Percentiles rank a stretch among this genome's conserved stretches.
These are phyloP conservation scores for Acromyrmex charruanus DNA, from an alignment of 1,140 invertebrate genomes.

Conservation along the genomic window DNA sequence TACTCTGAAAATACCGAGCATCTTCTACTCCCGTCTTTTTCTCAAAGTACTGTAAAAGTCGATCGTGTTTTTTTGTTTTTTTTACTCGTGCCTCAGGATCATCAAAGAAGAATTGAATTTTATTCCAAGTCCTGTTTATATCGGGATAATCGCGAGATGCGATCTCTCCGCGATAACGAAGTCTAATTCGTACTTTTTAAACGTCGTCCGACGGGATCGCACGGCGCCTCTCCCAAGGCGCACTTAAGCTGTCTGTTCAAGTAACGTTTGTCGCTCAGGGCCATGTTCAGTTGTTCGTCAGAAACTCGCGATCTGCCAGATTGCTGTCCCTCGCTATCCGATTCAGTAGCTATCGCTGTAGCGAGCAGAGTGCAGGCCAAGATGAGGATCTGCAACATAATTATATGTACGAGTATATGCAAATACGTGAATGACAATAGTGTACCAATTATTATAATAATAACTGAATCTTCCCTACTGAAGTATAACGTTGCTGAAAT, in stretches of 20 bases:
- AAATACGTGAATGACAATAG: slow-evolving; percentile 26
- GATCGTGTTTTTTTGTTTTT: not conserved
- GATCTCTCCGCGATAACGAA: not conserved
- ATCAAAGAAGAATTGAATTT: slow-evolving; percentile 8
- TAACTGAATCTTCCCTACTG: not conserved
- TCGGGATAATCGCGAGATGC: not conserved
- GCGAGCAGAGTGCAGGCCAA: slow-evolving; percentile 50
- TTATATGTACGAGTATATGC: not conserved
- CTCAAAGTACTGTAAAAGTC: not conserved
- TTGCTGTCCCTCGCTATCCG: slow-evolving; percentile 31
- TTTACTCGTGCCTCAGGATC: not conserved
- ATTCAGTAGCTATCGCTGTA: slow-evolving; percentile 52
- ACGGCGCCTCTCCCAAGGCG: slow-evolving; percentile 90
- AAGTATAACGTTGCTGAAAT: no score
- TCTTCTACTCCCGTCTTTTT: not conserved
- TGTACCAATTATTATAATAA: slow-evolving; percentile 3
- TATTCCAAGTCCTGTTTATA: slow-evolving; percentile 18
- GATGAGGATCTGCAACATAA: slow-evolving; percentile 69
- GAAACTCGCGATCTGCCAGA: slow-evolving; percentile 86
- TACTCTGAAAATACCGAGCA: not conserved
- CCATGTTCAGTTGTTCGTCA: slow-evolving; percentile 89
- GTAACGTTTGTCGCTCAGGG: slow-evolving; percentile 90
- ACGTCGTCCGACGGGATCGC: slow-evolving; percentile 90
- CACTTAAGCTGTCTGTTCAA: slow-evolving; percentile 90
- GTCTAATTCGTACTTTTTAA: slow-evolving; percentile 88